Conservation (phyloP, 2,797 vertebrate genomes). For the Poecile montanus region DNA sequence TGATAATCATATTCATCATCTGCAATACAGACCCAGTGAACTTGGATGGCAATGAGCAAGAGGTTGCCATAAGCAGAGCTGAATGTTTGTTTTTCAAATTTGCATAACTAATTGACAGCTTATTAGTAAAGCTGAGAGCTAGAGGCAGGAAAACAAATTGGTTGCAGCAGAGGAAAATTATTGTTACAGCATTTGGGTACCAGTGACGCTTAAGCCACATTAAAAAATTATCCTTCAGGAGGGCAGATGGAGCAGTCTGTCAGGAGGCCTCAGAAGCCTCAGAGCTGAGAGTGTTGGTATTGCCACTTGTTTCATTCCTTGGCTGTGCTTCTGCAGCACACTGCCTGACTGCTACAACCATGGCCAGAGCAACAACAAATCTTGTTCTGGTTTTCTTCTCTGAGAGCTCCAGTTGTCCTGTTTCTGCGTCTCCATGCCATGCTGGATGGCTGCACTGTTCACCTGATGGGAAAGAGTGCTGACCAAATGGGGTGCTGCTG, state of each 20-base stretch:
- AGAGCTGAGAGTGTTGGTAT: not conserved
- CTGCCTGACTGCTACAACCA: not conserved
- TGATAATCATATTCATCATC: not conserved
- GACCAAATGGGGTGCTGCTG: not conserved
- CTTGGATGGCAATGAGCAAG: not conserved
- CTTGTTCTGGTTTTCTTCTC: not conserved
- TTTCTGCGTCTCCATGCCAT: fast-evolving
- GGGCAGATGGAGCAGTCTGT: not conserved
- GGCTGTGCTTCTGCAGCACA: not conserved
- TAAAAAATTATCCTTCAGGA: not conserved
- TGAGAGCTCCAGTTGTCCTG: not conserved
- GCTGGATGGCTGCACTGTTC: not conserved
- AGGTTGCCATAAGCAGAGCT: not conserved
- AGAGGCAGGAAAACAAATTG: not conserved
- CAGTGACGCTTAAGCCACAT: not conserved
- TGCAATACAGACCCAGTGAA: not conserved
- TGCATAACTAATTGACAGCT: not conserved
- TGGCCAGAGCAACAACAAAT: not conserved
- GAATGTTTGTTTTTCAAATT: not conserved
- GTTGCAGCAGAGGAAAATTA: not conserved
- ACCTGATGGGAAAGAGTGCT: fast-evolving
- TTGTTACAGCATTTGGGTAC: not conserved
- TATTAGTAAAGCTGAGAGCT: not conserved
- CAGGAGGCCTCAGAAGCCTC: not conserved
- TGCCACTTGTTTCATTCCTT: not conserved